These are phyloP conservation scores for Martes flavigula DNA, from an alignment of 2,797 vertebrate genomes.

Conservation along the genomic window DNA sequence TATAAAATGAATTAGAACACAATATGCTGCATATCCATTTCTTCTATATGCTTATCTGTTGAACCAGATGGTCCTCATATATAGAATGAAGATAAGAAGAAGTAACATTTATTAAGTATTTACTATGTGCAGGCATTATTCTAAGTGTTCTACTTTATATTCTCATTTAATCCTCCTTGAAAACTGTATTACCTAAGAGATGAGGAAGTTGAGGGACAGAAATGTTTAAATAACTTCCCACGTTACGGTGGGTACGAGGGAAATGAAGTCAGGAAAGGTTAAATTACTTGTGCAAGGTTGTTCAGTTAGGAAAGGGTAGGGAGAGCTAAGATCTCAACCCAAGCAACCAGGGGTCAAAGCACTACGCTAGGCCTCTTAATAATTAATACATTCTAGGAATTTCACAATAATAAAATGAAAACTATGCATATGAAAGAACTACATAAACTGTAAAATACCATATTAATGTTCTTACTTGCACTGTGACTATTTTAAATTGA, in stretches of 20 bases:
- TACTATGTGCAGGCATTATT: not conserved
- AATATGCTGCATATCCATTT: not conserved
- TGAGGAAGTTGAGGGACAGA: not conserved
- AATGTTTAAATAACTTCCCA: not conserved
- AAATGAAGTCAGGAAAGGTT: not conserved
- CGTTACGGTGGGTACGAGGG: not conserved
- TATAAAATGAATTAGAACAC: slow-evolving; percentile 13
- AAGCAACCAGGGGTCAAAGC: not conserved
- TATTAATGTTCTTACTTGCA: not conserved
- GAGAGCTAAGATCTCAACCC: not conserved
- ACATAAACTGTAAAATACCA: not conserved
- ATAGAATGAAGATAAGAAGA: slow-evolving; percentile 27
- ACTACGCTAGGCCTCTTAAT: not conserved
- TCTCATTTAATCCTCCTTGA: slow-evolving; percentile 3
- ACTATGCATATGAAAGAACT: not conserved
- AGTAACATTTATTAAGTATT: slow-evolving; percentile 48
- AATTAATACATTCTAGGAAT: not conserved
- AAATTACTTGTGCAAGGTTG: not conserved
- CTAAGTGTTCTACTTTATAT: not conserved
- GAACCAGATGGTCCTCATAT: not conserved
- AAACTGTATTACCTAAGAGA: not conserved
- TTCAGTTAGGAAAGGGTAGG: not conserved
- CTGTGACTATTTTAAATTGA: slow-evolving; percentile 11
- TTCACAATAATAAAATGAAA: slow-evolving; percentile 23
- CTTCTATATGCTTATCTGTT: slow-evolving; percentile 18